These are phyloP conservation scores for Diplodus puntazzo DNA, from an alignment of 2,797 vertebrate species.

Conservation along the genomic window DNA sequence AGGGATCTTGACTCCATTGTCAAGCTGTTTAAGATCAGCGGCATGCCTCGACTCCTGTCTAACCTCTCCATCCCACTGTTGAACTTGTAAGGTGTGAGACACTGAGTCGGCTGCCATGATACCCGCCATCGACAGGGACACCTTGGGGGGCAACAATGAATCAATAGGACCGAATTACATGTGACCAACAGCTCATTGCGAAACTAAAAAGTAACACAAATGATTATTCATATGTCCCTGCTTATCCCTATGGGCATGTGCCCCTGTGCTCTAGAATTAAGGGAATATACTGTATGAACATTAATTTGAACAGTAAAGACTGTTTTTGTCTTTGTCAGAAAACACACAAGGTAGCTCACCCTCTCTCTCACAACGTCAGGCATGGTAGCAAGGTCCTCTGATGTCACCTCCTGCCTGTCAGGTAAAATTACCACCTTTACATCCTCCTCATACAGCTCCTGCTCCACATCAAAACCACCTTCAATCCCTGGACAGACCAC, in stretches of 20 bases:
- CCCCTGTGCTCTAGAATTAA: background rate
- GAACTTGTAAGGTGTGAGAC: slow-evolving; percentile 95
- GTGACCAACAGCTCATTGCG: background rate
- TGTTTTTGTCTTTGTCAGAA: background rate
- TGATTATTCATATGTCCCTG: background rate
- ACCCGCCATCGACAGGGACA: slow-evolving; percentile 93
- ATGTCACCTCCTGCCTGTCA: slow-evolving; percentile 93
- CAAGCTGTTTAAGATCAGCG: slow-evolving; percentile 93
- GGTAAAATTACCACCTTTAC: slow-evolving; percentile 96
- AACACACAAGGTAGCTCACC: slow-evolving; percentile 82
- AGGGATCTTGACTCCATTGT: slow-evolving; percentile 95
- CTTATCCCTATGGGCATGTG: background rate
- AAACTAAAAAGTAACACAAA: background rate
- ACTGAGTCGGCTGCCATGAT: slow-evolving; percentile 96
- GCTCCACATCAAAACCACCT: slow-evolving; percentile 97
- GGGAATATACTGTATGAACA: background rate
- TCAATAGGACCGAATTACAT: slow-evolving; percentile 26
- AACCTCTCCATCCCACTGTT: slow-evolving; percentile 98
- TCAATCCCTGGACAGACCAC: slow-evolving; percentile 87
- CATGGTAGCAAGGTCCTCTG: slow-evolving; percentile 90
- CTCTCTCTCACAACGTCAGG: slow-evolving; percentile 95
- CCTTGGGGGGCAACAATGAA: slow-evolving; percentile 77
- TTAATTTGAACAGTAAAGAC: background rate
- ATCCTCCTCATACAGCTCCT: slow-evolving; percentile 95
- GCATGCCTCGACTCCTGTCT: slow-evolving; percentile 95